These are phyloP conservation scores for Formica aserva DNA, from an alignment of 2,888 invertebrate species.

Conservation along the genomic window DNA sequence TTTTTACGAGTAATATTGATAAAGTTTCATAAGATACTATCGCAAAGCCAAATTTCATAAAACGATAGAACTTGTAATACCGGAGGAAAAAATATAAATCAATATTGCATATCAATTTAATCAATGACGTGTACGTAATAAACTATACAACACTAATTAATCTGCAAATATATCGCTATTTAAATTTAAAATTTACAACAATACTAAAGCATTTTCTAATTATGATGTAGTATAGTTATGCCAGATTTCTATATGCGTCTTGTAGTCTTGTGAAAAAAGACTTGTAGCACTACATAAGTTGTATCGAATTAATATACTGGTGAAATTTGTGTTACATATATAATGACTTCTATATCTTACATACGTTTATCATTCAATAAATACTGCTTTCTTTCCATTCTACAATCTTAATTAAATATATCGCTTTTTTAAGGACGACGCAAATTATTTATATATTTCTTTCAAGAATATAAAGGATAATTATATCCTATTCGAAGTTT, in stretches of 20 bases:
- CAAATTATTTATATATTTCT: neutral
- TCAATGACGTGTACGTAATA: neutral
- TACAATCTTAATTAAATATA: neutral
- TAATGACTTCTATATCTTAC: neutral
- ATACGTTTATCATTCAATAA: neutral
- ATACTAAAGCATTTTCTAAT: neutral
- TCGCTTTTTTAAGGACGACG: neutral
- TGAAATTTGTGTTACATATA: neutral
- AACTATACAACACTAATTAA: slow-evolving; percentile 14
- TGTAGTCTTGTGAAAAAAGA: slow-evolving; percentile 21
- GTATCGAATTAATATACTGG: neutral
- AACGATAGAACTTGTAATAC: slow-evolving; percentile 2
- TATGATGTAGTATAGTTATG: neutral
- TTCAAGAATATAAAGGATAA: slow-evolving; percentile 4
- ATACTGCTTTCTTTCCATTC: neutral
- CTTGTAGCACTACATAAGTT: neutral
- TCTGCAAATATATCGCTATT: neutral
- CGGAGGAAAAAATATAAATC: neutral
- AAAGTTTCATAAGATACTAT: slow-evolving; percentile 55
- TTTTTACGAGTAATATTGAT: neutral
- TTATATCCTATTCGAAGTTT: neutral
- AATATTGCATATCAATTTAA: neutral
- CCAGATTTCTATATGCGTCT: neutral
- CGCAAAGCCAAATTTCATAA: neutral
- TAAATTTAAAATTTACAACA: slow-evolving; percentile 10